These are phyloP conservation scores for Gymnopithys bicolor DNA, from an alignment of 2,797 vertebrate genomes.

Conservation along the genomic window DNA sequence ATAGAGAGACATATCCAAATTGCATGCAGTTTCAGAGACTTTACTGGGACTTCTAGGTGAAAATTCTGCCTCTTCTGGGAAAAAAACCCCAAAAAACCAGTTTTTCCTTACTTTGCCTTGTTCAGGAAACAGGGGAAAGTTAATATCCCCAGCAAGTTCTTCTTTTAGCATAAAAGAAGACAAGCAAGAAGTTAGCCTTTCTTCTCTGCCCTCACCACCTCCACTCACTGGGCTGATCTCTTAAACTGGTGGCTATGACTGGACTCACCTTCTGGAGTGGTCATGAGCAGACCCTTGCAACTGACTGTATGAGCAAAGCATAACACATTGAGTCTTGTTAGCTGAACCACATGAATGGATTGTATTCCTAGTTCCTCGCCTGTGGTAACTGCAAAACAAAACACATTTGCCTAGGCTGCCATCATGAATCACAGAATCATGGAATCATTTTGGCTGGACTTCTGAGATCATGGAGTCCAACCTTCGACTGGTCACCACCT, in stretches of 20 bases:
- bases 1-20: neutral
- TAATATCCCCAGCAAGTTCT: neutral
- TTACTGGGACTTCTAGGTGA: neutral
- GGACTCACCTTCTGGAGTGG: neutral
- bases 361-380: rapidly evolving
- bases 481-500: neutral
- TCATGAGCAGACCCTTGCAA: neutral
- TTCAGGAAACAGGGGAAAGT: neutral
- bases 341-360: neutral
- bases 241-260: neutral
- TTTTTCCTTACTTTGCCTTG: neutral
- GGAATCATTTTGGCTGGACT: neutral
- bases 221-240: neutral
- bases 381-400: neutral
- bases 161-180: neutral
- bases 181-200: neutral
- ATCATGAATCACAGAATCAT: neutral
- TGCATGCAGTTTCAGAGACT: no score
- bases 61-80: neutral
- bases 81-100: neutral
- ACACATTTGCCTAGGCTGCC: neutral
- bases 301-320: rapidly evolving
- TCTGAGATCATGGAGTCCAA: neutral
- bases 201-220: neutral
- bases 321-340: neutral